Percentiles rank a stretch among this genome's conserved stretches.
phyloP scores from a whole-genome alignment of 2,888 invertebrate species.

The Drosophila quinaria region DNA sequence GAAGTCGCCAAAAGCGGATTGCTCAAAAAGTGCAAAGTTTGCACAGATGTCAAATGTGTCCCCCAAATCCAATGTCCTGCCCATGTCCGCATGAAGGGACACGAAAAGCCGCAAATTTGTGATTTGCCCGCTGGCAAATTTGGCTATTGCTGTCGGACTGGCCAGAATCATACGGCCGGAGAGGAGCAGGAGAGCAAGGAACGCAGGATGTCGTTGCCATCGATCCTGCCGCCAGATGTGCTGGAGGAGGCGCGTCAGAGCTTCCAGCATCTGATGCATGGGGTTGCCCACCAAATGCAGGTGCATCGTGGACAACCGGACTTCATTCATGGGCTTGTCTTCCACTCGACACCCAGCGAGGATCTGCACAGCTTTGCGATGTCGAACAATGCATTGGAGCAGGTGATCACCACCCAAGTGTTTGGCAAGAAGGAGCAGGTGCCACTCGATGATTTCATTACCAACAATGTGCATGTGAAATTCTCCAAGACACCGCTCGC shows the following conservation, averaged over 20 bases:
- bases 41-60: conserved; percentile 87
- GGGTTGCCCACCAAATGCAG: conserved; percentile 79
- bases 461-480: conserved; percentile 83
- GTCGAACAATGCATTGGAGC: conserved; percentile 86
- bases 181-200: conserved; percentile 22
- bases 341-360: conserved; percentile 83
- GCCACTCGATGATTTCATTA: conserved; percentile 82
- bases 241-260: conserved; percentile 82
- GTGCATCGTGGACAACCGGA: conserved; percentile 84
- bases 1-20: conserved; percentile 52
- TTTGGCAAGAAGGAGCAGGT: conserved; percentile 86
- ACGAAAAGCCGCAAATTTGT: conserved; percentile 86
- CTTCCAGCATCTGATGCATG: conserved; percentile 84
- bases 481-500: conserved; percentile 78
- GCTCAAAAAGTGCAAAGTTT: conserved; percentile 82
- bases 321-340: conserved; percentile 83
- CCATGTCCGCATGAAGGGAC: conserved; percentile 86
- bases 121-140: conserved; percentile 86
- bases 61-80: conserved; percentile 90
- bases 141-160: conserved; percentile 89
- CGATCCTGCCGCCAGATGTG: conserved; percentile 62
- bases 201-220: conserved; percentile 39
- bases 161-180: conserved; percentile 87
- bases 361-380: conserved; percentile 85
- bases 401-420: conserved; percentile 86